Evolutionary conservation across 1,140 invertebrate species (phyloP), one percentile per base, ranked within the genome.

Genomic region (Lerema accius): DNA sequence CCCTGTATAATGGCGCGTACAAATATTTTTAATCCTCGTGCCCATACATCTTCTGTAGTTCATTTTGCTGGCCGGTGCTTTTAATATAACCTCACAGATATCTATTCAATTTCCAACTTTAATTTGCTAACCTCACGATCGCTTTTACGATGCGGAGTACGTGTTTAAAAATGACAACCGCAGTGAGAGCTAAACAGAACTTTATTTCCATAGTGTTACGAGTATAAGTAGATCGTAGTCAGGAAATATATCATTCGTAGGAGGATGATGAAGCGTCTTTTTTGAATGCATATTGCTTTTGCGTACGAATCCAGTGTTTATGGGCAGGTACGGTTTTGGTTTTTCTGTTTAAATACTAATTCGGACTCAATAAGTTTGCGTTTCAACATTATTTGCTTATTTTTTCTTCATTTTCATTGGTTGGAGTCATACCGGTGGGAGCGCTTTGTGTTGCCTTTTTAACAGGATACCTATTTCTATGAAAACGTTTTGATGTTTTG

Each of bases 11-110:
- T 89, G 84, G 86, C 73, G 73, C 86, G 84, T 82, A 85, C 86
- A 89, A 89, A 89, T 89, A 89, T 89, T 89, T 89, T 89, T 89
- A 89, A 89, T 89, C 86, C 86, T 73, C 67, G 64, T 67, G 74
- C 79, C 78, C 86, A 89, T 87, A 89, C 84, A 89, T 89, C 86
- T 89, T 89, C 78, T 76, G 80, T 80, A 84, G 86, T 87, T 89
- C 86, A 89, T 89, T 87, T 89, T 80, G 79, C 76, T 81, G 75
- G 72, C 73, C 82, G 65, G 73, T 78, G 78, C 71, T 78, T 79
- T 84, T 86, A 82, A 82, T 82, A 82, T 75, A 56, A 73, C 67
- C 66, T 60, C 14, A 15, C 28, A 19, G 19, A 10, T 35, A 56
- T n/a, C n/a, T n/a, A n/a, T 9, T 46, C 42, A 32, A 78, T 71